Conservation (phyloP, 1,140 invertebrate genomes). For the Grapholita molesta region DNA sequence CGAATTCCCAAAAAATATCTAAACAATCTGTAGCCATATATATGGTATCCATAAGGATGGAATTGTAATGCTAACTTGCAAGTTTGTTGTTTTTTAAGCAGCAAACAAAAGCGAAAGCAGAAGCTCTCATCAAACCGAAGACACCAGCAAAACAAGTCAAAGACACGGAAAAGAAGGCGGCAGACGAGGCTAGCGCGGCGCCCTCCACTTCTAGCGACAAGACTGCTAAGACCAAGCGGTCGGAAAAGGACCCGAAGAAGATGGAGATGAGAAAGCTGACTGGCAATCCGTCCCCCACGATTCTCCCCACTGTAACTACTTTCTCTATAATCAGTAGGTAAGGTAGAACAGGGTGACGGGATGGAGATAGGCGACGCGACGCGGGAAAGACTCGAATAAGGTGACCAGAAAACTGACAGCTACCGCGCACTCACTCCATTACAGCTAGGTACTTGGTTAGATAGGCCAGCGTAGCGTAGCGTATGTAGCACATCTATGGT, state of each 20-base stretch:
- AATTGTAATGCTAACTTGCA: too few relatives aligned
- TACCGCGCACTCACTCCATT: too few relatives aligned
- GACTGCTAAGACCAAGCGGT: slow-evolving; percentile 23
- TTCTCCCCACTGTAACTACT: not conserved
- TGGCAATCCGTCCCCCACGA: slow-evolving; percentile 32
- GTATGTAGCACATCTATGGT: too few relatives aligned
- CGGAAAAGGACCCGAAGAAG: slow-evolving; percentile 31
- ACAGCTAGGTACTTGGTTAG: too few relatives aligned
- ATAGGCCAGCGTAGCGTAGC: too few relatives aligned
- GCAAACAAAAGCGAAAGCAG: slow-evolving; percentile 70
- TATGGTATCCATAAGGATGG: too few relatives aligned
- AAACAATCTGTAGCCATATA: too few relatives aligned
- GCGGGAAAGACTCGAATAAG: too few relatives aligned
- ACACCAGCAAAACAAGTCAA: slow-evolving; percentile 42
- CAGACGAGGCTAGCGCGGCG: slow-evolving; percentile 35
- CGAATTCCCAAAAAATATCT: too few relatives aligned
- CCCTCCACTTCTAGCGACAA: slow-evolving; percentile 14
- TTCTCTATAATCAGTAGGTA: not conserved
- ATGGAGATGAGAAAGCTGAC: slow-evolving; percentile 35
- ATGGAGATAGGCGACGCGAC: too few relatives aligned
- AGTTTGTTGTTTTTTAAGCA: slow-evolving; percentile 27
- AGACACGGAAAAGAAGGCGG: slow-evolving; percentile 48
- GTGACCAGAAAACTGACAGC: too few relatives aligned
- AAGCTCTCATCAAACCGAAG: slow-evolving; percentile 61
- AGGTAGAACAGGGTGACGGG: too few relatives aligned